Percentiles rank a stretch among this genome's conserved stretches.
Evolutionary conservation across 2,113 vertebrate genomes (phyloP).

Genomic region (Potamarius usumacintae): DNA sequence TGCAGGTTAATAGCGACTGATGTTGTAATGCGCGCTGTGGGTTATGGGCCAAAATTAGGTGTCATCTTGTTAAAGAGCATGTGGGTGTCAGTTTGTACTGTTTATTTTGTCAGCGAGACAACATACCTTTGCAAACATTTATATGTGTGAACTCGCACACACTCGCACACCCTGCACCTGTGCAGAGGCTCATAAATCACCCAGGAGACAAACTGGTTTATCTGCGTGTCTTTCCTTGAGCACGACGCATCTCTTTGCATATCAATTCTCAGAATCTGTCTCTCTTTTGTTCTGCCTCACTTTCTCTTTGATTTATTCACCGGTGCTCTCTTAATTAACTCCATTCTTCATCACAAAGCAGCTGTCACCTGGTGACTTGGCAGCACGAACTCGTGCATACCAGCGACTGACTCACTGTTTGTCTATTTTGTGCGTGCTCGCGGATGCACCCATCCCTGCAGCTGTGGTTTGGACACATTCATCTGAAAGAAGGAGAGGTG

Average conservation of each 20-base stretch:
- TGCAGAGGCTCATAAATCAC: conserved; percentile 50
- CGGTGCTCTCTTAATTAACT: conserved; percentile 35
- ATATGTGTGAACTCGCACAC: conserved; percentile 17
- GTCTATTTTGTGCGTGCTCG: neutral
- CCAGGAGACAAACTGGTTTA: conserved; percentile 59
- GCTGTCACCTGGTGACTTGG: conserved; percentile 38
- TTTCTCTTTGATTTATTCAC: conserved; percentile 19
- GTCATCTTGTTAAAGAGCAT: neutral
- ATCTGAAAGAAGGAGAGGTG: neutral
- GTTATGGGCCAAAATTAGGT: neutral
- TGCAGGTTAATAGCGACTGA: neutral
- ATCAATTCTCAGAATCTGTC: conserved; percentile 33
- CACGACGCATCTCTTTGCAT: conserved; percentile 55
- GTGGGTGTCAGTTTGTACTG: neutral
- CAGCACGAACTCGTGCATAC: conserved; percentile 12
- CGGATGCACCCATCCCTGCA: neutral
- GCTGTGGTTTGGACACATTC: neutral
- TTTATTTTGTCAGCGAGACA: conserved; percentile 4
- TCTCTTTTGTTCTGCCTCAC: neutral
- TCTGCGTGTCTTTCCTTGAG: conserved; percentile 40
- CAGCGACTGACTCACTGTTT: neutral
- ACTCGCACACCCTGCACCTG: conserved; percentile 37
- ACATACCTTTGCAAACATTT: conserved; percentile 38
- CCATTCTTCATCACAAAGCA: conserved; percentile 25
- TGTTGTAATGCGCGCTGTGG: neutral